phyloP scores from a whole-genome alignment of 2,888 invertebrate species.

The Brachyptera putata region DNA sequence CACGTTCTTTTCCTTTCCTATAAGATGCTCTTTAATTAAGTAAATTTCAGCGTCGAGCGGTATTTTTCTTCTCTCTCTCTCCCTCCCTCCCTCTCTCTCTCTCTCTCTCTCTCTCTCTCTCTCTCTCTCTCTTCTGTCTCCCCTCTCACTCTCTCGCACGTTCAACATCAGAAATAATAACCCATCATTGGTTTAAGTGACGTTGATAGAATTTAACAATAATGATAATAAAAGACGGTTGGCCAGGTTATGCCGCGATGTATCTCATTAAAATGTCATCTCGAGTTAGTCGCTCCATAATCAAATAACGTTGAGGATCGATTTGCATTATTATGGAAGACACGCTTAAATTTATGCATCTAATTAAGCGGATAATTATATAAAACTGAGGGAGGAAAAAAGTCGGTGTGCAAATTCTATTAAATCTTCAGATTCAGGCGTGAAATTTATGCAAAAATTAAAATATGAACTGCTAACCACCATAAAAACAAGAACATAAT shows the following conservation, averaged over 20 bases:
- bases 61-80: neutral
- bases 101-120: neutral
- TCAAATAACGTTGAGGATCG: neutral
- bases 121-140: no score
- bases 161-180: slow-evolving; percentile 18
- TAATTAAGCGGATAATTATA: no score
- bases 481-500: no score
- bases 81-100: neutral
- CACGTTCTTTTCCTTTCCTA: neutral
- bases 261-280: slow-evolving; percentile 10
- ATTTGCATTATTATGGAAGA: neutral
- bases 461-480: no score
- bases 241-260: neutral
- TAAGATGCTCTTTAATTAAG: slow-evolving; percentile 12
- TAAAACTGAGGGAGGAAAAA: no score
- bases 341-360: no score
- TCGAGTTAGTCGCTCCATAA: slow-evolving; percentile 15
- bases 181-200: slow-evolving; percentile 15
- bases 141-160: neutral
- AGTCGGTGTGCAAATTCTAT: no score
- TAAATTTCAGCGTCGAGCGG: neutral
- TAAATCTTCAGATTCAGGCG: no score
- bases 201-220: slow-evolving; percentile 17
- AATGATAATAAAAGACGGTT: slow-evolving; percentile 7
- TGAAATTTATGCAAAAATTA: no score